phyloP scores from a whole-genome alignment of 2,113 vertebrate genomes.

The Diadophis punctatus region DNA sequence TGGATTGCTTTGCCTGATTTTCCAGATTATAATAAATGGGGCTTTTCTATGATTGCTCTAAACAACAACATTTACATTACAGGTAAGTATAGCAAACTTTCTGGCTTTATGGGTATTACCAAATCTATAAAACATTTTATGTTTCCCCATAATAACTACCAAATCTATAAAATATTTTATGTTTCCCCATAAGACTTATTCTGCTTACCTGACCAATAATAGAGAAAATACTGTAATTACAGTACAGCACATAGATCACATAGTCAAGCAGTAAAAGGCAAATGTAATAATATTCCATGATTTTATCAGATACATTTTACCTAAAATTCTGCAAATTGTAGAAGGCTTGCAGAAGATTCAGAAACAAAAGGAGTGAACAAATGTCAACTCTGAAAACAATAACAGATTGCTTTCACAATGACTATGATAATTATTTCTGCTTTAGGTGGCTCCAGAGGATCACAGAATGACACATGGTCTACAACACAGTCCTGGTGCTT shows the following conservation, averaged over 20 bases:
- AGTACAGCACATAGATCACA: not conserved
- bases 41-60: constrained; percentile 86
- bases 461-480: constrained; percentile 88
- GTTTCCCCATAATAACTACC: too few relatives aligned
- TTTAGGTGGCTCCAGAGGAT: constrained; percentile 88
- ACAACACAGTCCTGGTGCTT: constrained; percentile 94
- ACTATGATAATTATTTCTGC: not conserved
- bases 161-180: not conserved
- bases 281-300: not conserved
- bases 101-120: not conserved
- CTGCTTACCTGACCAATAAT: not conserved
- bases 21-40: constrained; percentile 96
- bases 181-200: not conserved
- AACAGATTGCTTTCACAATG: not conserved
- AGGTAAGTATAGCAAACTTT: constrained; percentile 69
- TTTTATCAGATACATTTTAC: not conserved
- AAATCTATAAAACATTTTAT: too few relatives aligned
- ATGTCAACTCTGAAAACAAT: not conserved
- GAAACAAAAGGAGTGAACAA: not conserved
- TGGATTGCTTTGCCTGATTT: constrained; percentile 92
- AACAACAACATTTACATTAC: constrained; percentile 92
- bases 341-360: not conserved
- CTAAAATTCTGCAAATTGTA: not conserved
- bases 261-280: not conserved
- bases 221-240: not conserved